These are phyloP conservation scores for Epirrita christyi DNA, from an alignment of 2,888 invertebrate species.

Conservation along the genomic window DNA sequence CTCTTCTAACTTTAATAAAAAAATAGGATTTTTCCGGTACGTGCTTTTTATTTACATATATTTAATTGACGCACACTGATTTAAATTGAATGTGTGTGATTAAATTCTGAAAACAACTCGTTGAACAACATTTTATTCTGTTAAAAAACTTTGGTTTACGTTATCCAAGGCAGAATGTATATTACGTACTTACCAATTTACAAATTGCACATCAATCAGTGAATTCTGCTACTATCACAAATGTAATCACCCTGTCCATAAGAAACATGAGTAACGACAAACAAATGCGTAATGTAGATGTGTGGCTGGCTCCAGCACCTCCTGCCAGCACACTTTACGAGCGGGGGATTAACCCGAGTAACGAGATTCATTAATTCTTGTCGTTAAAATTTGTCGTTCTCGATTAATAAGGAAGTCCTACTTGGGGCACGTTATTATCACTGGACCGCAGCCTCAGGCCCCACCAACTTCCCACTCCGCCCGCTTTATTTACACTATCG, in stretches of 20 bases:
- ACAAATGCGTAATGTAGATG: conserved; percentile 46
- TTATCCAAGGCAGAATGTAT: no score
- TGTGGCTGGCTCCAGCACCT: conserved; percentile 69
- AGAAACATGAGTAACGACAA: conserved; percentile 42
- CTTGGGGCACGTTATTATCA: conserved; percentile 80
- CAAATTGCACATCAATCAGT: no score
- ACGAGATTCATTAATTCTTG: conserved; percentile 86
- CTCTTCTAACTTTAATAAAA: background rate
- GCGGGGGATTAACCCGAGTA: conserved; percentile 84
- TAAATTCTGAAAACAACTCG: no score
- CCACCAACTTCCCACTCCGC: conserved; percentile 80
- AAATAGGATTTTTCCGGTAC: background rate
- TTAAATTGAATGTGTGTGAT: background rate
- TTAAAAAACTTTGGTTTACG: no score
- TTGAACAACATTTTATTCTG: no score
- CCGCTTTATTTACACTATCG: conserved; percentile 86
- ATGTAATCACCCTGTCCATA: conserved; percentile 11
- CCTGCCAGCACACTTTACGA: conserved; percentile 82
- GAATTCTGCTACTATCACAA: no score
- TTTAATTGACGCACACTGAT: background rate
- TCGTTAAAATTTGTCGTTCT: conserved; percentile 86
- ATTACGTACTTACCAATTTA: no score
- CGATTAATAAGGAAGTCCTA: conserved; percentile 85
- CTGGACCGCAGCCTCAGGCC: conserved; percentile 75
- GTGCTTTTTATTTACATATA: background rate